These are phyloP conservation scores for Drosophila simulans DNA, from an alignment of 1,140 invertebrate genomes.

Conservation along the genomic window DNA sequence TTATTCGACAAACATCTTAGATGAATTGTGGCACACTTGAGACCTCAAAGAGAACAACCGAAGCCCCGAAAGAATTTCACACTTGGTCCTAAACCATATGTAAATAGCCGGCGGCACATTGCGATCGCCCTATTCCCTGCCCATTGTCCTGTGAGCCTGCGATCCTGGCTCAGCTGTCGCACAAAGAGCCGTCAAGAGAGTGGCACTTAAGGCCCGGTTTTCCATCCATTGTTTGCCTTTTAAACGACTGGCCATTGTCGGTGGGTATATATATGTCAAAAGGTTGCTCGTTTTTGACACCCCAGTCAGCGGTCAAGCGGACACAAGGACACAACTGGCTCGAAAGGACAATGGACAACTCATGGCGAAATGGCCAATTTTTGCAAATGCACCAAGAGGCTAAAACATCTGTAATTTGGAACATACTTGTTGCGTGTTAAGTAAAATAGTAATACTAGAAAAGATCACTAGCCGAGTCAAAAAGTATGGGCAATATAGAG, in stretches of 20 bases:
- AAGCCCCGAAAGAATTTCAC: conserved; percentile 40
- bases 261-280: conserved; percentile 72
- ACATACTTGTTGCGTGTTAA: no score
- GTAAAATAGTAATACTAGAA: no score
- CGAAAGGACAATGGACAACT: conserved; percentile 16
- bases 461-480: no score
- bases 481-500: no score
- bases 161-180: conserved; percentile 62
- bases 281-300: conserved; percentile 69
- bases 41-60: conserved; percentile 4
- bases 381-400: conserved; percentile 42
- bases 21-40: conserved; percentile 10
- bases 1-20: conserved; percentile 35
- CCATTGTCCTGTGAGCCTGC: conserved; percentile 14
- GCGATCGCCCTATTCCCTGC: conserved; percentile 9
- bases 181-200: conserved; percentile 58
- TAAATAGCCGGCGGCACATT: conserved; percentile 48
- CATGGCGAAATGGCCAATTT: conserved; percentile 38
- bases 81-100: conserved; percentile 55
- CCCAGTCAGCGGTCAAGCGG: conserved; percentile 66
- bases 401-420: conserved; percentile 8
- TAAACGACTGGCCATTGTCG: conserved; percentile 75
- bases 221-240: conserved; percentile 66
- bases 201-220: conserved; percentile 47
- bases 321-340: conserved; percentile 27